phyloP scores from a whole-genome alignment of 2,888 invertebrate genomes.

The Antheraea yamamai region DNA sequence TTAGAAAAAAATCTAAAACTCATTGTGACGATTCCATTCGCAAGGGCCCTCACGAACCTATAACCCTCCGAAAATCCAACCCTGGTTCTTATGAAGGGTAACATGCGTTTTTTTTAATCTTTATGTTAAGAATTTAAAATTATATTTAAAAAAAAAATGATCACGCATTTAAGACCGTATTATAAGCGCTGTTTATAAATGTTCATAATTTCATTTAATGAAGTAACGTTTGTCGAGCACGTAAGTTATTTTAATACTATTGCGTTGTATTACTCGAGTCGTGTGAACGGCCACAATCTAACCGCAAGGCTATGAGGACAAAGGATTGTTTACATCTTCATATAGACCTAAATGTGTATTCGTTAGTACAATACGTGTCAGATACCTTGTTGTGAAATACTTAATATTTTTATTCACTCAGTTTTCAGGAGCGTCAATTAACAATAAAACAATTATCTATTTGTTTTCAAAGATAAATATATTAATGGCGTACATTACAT shows the following conservation, averaged over 20 bases:
- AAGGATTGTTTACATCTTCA: conserved; percentile 40
- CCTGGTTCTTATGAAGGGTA: too few relatives aligned
- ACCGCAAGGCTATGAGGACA: conserved; percentile 41
- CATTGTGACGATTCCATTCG: too few relatives aligned
- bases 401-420: background rate
- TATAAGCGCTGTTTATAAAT: too few relatives aligned
- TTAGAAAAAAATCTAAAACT: too few relatives aligned
- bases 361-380: background rate
- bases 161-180: too few relatives aligned
- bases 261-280: conserved; percentile 19
- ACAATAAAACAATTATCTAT: background rate
- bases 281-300: conserved; percentile 21
- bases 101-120: too few relatives aligned
- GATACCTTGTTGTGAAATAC: background rate
- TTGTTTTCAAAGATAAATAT: too few relatives aligned
- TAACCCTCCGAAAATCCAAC: too few relatives aligned
- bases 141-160: too few relatives aligned
- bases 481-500: too few relatives aligned
- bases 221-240: background rate
- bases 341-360: conserved; percentile 19
- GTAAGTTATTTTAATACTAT: conserved; percentile 12
- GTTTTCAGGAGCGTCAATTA: background rate
- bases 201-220: background rate
- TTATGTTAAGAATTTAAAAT: too few relatives aligned
- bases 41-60: too few relatives aligned